Conservation (phyloP, 2,888 invertebrate genomes). For the Apomyelois bistriatella region DNA sequence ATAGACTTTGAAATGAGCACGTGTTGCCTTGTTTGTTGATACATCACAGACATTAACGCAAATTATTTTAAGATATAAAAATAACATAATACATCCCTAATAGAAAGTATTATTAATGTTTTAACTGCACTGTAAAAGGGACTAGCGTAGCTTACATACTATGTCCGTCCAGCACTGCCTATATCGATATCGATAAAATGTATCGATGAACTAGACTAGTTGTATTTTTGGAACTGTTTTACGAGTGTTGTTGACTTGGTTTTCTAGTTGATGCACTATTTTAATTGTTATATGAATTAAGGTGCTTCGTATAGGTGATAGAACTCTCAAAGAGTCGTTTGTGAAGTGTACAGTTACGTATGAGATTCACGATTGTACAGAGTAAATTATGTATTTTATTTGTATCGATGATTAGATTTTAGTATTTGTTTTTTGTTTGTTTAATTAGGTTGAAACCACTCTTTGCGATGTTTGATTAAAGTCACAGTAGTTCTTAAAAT, state of each 20-base stretch:
- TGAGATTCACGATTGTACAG: constrained; percentile 73
- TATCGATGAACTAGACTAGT: constrained; percentile 19
- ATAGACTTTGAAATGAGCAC: background rate
- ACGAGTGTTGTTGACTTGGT: constrained; percentile 8
- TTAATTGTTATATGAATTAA: constrained; percentile 8
- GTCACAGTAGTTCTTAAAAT: no score
- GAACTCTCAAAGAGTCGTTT: constrained; percentile 26
- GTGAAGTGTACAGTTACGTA: constrained; percentile 76
- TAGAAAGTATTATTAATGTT: constrained; percentile 9
- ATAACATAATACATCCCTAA: background rate
- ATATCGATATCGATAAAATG: constrained; percentile 14
- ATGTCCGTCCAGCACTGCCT: constrained; percentile 46
- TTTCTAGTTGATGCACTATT: constrained; percentile 14
- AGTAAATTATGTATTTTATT: constrained; percentile 26
- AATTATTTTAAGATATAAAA: background rate
- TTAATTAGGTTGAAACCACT: constrained; percentile 3
- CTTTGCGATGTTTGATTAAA: background rate
- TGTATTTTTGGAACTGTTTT: constrained; percentile 29
- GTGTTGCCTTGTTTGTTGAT: constrained; percentile 7
- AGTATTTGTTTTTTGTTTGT: background rate
- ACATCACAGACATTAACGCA: background rate
- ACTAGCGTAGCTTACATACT: constrained; percentile 8
- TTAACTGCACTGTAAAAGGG: constrained; percentile 12
- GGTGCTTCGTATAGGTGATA: constrained; percentile 16
- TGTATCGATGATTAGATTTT: constrained; percentile 4